Base-by-base conservation (phyloP, 1,140 invertebrate species). In the Phortica variegata region DNA sequence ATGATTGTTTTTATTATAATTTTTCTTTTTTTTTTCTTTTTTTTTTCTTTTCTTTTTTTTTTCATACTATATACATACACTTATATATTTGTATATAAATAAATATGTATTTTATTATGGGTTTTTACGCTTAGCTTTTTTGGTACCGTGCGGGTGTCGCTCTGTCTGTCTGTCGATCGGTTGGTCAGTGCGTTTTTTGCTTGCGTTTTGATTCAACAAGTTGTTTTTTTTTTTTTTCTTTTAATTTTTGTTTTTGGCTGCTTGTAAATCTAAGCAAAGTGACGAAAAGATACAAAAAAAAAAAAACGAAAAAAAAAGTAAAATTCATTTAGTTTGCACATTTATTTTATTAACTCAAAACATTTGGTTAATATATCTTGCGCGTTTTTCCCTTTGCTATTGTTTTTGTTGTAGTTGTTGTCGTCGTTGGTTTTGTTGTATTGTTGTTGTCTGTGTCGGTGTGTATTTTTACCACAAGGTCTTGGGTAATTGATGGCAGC, bases 241-340 rank as follows among this genome's bases (percentile, higher is more conserved):
- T 10, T 42, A 15, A 51, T 43, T 56, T 57, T 50, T 17, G 23
- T 43, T 43, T n/a, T n/a, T 50, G 36, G 52, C 45, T 50, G 45
- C 34, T 49, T 42, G 41, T 7, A 19, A 19, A 17, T 33, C 23
- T 41, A 37, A 29, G 26, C 6, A 63, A 63, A 66, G 68, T 60
- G 56, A 68, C 63, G 50, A 44, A 52, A 56, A 68, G 58, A 66
- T 65, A 62, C 62, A 65, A 65, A 65, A 7, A 54, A 46, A 43
- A 39, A 48, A 23, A 39, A 37, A 48, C 44, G 21, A 33, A 38
- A 50, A 46, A 18, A 48, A 48, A 46, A 50, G 21, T 9, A 43
- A 47, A 47, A 34, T 46, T 52, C 45, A 49, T 50, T 47, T 56
- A 56, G 46, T 49, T 47, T 49, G 41, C 52, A 49, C 49, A 36